These are phyloP conservation scores for Aphis gossypii DNA, from an alignment of 1,140 invertebrate genomes.

Conservation along the genomic window DNA sequence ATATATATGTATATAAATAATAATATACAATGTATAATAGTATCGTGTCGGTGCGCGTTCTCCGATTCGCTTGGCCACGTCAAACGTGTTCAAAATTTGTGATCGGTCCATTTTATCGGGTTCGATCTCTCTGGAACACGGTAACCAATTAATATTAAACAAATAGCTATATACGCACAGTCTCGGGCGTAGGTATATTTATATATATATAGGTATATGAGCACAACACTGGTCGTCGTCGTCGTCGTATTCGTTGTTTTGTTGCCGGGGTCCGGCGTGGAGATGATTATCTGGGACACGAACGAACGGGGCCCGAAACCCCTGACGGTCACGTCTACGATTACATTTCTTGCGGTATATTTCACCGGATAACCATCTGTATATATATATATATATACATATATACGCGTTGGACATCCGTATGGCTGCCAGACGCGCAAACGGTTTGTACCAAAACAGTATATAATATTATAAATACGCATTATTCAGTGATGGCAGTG, in stretches of 20 bases:
- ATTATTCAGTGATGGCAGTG: neutral
- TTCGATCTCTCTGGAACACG: constrained; percentile 55
- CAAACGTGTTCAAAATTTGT: constrained; percentile 58
- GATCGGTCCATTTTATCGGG: constrained; percentile 56
- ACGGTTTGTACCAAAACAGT: neutral
- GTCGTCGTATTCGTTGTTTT: neutral
- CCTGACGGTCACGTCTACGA: constrained; percentile 57
- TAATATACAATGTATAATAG: neutral
- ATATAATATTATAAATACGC: constrained; percentile 10
- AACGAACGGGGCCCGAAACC: constrained; percentile 48
- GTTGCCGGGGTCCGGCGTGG: neutral
- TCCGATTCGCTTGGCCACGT: constrained; percentile 55
- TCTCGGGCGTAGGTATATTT: neutral
- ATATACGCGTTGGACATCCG: neutral
- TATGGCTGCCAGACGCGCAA: constrained; percentile 30
- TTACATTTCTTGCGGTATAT: constrained; percentile 57
- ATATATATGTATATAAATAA: neutral
- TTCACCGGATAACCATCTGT: constrained; percentile 55
- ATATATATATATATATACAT: too few species aligned
- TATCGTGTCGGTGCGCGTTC: constrained; percentile 9
- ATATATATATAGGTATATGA: neutral
- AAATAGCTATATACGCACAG: constrained; percentile 38
- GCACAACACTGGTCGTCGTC: neutral
- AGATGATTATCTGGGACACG: constrained; percentile 58
- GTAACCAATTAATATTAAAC: constrained; percentile 58